phyloP scores from a whole-genome alignment of 2,888 invertebrate species.

The Tanytarsus gracilentus region DNA sequence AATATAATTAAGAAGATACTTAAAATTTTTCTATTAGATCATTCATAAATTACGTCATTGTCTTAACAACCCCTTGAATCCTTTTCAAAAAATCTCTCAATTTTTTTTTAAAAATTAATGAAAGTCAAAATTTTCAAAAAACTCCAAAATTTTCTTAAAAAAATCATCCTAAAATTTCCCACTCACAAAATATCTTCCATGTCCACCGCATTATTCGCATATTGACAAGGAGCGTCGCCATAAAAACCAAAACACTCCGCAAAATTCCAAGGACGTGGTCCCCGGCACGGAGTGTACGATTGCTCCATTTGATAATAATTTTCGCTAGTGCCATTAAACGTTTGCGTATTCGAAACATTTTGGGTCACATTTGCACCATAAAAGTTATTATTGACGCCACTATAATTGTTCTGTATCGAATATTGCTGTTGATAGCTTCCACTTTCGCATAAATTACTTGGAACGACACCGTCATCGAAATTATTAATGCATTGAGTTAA shows the following conservation, averaged over 20 bases:
- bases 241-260: slow-evolving; percentile 57
- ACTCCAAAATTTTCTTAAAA: too few relatives aligned
- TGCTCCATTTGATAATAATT: neutral
- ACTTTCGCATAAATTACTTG: neutral
- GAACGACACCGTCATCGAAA: slow-evolving; percentile 14
- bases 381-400: neutral
- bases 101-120: too few relatives aligned
- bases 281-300: slow-evolving; percentile 45
- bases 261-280: slow-evolving; percentile 52
- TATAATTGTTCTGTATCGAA: too few relatives aligned
- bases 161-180: too few relatives aligned
- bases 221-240: slow-evolving; percentile 53
- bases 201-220: slow-evolving; percentile 52
- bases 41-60: too few relatives aligned
- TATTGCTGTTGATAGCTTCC: too few relatives aligned
- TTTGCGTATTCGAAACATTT: neutral
- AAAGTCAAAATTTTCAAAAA: neutral
- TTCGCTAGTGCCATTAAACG: too few relatives aligned
- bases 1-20: too few relatives aligned
- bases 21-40: too few relatives aligned
- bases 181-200: slow-evolving; percentile 72
- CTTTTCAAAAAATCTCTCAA: too few relatives aligned
- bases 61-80: too few relatives aligned
- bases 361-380: neutral
- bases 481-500: too few relatives aligned